A percentile compares a stretch with the other conserved stretches of the same genome.
Conservation (phyloP, 2,797 vertebrate species). For the Graptemys geographica region DNA sequence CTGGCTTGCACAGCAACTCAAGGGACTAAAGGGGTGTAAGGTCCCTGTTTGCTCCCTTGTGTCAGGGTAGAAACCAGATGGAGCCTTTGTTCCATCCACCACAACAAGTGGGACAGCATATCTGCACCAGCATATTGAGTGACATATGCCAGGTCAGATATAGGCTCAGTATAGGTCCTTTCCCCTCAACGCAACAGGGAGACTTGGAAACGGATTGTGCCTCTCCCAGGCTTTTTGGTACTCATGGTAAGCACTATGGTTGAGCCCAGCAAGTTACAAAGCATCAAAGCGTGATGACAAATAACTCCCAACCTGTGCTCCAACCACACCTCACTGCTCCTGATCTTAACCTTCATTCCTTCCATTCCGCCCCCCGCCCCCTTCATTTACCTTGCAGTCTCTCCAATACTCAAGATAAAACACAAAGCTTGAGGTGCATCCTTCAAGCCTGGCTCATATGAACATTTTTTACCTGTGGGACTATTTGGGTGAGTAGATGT, state of each 20-base stretch:
- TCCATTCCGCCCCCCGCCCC: rapidly evolving
- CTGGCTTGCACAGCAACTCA: neutral
- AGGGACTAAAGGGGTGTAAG: neutral
- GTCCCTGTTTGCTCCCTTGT: neutral
- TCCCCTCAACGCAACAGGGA: neutral
- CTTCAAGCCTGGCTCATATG: neutral
- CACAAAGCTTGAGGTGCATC: neutral
- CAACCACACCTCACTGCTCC: neutral
- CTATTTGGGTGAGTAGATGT: neutral
- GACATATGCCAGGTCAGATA: neutral
- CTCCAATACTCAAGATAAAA: neutral
- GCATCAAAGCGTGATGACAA: neutral
- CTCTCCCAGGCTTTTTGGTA: neutral
- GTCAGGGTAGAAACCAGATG: neutral
- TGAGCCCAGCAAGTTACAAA: neutral
- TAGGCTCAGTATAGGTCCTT: neutral
- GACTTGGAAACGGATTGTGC: neutral
- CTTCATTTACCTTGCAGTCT: neutral
- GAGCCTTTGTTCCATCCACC: neutral
- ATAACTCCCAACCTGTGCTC: neutral
- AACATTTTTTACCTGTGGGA: neutral
- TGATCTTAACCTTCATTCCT: rapidly evolving
- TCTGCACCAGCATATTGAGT: neutral
- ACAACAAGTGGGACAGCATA: neutral
- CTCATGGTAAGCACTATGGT: neutral